Base-by-base conservation (phyloP, 2,113 vertebrate species). In the Syngnathus floridae region DNA sequence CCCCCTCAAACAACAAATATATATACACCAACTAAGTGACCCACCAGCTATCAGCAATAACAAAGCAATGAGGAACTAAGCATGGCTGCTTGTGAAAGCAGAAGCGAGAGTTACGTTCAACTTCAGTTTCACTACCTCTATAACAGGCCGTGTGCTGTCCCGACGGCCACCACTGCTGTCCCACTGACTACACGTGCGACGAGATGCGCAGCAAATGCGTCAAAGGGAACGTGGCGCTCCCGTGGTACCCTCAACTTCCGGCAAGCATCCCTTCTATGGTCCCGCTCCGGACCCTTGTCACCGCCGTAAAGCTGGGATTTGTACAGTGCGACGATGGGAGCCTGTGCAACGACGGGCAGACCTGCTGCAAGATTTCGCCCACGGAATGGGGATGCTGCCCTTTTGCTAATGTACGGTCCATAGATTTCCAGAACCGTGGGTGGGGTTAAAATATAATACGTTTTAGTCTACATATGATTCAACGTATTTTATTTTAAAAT, bases 351-450 rank as follows among this genome's bases (percentile, higher is more conserved):
- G 71, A 85, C 3, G 40, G 40, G 3, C 19, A 86, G 57, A 92
- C 88, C 59, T 92, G 91, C 85, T 92, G 91, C 85, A 80, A 4
- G 76, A 77, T 4, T 0, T 78, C 84, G 0, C 0, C 59, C 12
- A 82, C 43, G 0, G 7, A 57, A 10, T 92, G 90, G 90, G 86
- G 75, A 73, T 92, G 91, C 76, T 92, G 90, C 46, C 88, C 88
- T 0, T 12, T 2, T 21, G 7, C 75, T 11, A 37, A 89, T 35
- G 90, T 91, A 86, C 5, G 74, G 67, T 11, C 5, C 12, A 7
- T 21, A 51, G 2, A 19, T 51, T 7, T 51, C 13, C 5, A 51
- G 9, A n/a, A 9, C 8, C 7, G 7, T 51, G 19, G 26, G 26
- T 31, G 26, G 26, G 26, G 26, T 31, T 31, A 31, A 31, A 31